Evolutionary conservation across 2,888 invertebrate species (phyloP), one percentile per base, ranked within the genome.

Genomic region (Ryuthela nishihirai): DNA sequence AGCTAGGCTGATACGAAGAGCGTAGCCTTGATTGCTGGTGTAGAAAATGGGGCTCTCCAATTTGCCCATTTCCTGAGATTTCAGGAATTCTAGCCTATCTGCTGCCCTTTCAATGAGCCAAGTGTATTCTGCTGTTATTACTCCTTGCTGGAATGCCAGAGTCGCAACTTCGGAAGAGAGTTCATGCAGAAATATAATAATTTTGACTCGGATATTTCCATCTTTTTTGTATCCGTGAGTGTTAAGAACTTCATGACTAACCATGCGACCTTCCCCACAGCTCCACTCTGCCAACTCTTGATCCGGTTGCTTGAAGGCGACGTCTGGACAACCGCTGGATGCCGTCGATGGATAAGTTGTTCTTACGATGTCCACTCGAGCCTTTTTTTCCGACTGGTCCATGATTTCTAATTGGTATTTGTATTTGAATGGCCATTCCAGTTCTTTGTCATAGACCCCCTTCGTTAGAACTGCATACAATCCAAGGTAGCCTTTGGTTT

Each of bases 241-340:
- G 18, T 52, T 25, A 3, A 62, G 25, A 1, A 58, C 54, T 2
- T 41, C 36, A 24, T 62, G 62, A 0, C 59, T 40, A 17, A 59
- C 40, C 62, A 62, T 62, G 9, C 49, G 48, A 2, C 62, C 62
- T 25, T 62, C 62, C 10, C 62, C 62, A 25, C 62, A 62, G 6
- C 62, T 62, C 62, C 62, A 62, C 35, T 62, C 62, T 0, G 62
- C 58, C 10, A 62, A 20, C 20, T 62, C 62, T 7, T 58, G 39
- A 26, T 49, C 58, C 3, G 62, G 62, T 34, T 39, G 38, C 26
- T 43, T 36, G 25, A 62, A 62, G 10, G 62, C 62, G 12, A 50
- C 38, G 20, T 50, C 50, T 2, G 62, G 62, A 42, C 62, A 62
- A 1, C 62, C 62, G 4, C 54, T 53, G 0, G 44, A 44, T 2